phyloP scores from a whole-genome alignment of 2,888 invertebrate genomes.

The Hesperia comma region DNA sequence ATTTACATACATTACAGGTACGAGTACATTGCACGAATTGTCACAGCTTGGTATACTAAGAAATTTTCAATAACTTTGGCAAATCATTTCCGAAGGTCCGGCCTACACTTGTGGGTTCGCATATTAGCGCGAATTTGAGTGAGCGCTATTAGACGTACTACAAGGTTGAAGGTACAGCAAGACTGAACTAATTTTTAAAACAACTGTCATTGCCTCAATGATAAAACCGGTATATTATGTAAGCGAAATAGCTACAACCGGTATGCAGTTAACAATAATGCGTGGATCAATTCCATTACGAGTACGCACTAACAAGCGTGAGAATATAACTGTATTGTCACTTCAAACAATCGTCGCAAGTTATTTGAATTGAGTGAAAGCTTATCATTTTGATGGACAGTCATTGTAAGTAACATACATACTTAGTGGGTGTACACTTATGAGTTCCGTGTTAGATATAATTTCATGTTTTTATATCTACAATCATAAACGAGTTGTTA shows the following conservation, averaged over 20 bases:
- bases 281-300: constrained; percentile 28
- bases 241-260: constrained; percentile 18
- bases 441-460: constrained; percentile 7
- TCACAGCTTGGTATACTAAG: too few relatives aligned
- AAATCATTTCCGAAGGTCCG: too few relatives aligned
- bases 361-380: constrained; percentile 31
- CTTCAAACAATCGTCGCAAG: constrained; percentile 32
- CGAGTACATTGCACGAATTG: too few relatives aligned
- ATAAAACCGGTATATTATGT: constrained; percentile 7
- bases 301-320: constrained; percentile 29
- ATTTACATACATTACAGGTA: too few relatives aligned
- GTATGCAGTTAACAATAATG: constrained; percentile 20
- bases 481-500: not conserved
- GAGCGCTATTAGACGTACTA: too few relatives aligned
- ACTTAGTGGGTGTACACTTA: not conserved
- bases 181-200: not conserved
- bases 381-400: constrained; percentile 32
- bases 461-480: constrained; percentile 4
- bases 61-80: too few relatives aligned
- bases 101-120: too few relatives aligned
- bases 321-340: constrained; percentile 32
- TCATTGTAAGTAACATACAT: constrained; percentile 13
- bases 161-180: too few relatives aligned
- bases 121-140: too few relatives aligned
- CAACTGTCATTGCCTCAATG: not conserved